Percentiles rank a stretch among this genome's conserved stretches.
Evolutionary conservation across 2,797 vertebrate species (phyloP).

Genomic region (Paedocypris micromegethes): DNA sequence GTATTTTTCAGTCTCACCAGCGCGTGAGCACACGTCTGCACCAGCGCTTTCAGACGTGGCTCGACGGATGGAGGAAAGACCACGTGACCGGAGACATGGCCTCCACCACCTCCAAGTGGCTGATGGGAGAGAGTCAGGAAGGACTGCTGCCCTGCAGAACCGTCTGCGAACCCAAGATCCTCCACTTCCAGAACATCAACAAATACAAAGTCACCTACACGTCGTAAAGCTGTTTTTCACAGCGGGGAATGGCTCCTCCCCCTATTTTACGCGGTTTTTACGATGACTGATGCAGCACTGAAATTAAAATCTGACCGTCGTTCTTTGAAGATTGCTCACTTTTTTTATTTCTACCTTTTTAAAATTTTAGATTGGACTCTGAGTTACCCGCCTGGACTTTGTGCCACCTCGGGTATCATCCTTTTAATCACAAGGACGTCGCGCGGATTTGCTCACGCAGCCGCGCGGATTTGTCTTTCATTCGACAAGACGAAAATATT

Average conservation of each 20-base stretch:
- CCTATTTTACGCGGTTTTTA: slow-evolving; percentile 32
- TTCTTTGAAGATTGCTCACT: slow-evolving; percentile 23
- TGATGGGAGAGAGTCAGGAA: slow-evolving; percentile 88
- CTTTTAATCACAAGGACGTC: slow-evolving; percentile 17
- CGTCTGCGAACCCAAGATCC: slow-evolving; percentile 77
- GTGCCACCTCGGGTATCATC: slow-evolving; percentile 13
- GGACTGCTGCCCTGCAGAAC: slow-evolving; percentile 88
- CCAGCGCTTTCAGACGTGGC: slow-evolving; percentile 86
- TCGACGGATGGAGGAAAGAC: slow-evolving; percentile 88
- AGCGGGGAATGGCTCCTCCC: slow-evolving; percentile 1
- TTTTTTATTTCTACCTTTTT: slow-evolving; percentile 36
- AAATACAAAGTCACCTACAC: slow-evolving; percentile 94
- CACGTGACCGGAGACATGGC: slow-evolving; percentile 90
- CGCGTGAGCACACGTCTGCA: slow-evolving; percentile 89
- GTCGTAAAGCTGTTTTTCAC: slow-evolving; percentile 26
- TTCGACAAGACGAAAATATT: slow-evolving; percentile 1
- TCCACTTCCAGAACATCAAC: slow-evolving; percentile 92
- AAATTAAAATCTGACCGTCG: slow-evolving; percentile 39
- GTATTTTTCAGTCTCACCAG: slow-evolving; percentile 82
- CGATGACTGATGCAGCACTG: slow-evolving; percentile 44
- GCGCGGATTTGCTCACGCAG: slow-evolving; percentile 23
- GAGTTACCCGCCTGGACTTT: neutral
- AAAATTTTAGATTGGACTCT: slow-evolving; percentile 41
- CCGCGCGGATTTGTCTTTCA: neutral
- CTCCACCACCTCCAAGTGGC: slow-evolving; percentile 79